A percentile compares a stretch with the other conserved stretches of the same genome.
phyloP scores from a whole-genome alignment of 2,113 vertebrate genomes.

The Vombatus ursinus region DNA sequence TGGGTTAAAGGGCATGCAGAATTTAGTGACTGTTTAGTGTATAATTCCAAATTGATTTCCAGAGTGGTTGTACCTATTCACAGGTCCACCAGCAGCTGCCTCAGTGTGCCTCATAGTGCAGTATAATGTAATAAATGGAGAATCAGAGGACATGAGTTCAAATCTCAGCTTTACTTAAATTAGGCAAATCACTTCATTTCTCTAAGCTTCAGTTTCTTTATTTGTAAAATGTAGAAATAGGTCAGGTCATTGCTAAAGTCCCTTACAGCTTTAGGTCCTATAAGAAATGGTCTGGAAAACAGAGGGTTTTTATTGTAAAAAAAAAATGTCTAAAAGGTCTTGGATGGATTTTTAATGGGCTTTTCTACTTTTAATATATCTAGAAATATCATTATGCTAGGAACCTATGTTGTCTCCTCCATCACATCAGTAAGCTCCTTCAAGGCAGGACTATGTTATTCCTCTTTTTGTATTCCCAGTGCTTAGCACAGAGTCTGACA shows the following conservation, averaged over 20 bases:
- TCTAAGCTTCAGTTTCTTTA: not conserved
- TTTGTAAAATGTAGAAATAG: not conserved
- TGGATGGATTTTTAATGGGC: not conserved
- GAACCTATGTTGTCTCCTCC: not conserved
- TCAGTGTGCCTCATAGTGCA: not conserved
- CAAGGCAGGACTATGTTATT: not conserved
- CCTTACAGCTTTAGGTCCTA: not conserved
- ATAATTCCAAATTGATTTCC: not conserved
- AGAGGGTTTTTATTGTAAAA: not conserved
- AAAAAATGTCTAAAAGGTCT: not conserved
- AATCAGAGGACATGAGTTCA: not conserved
- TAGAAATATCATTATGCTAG: not conserved
- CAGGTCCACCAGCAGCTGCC: not conserved
- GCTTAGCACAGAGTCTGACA: not conserved
- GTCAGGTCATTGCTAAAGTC: not conserved
- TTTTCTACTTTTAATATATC: not conserved
- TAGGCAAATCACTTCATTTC: not conserved
- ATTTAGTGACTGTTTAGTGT: not conserved
- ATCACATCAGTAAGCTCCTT: not conserved
- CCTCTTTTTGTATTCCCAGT: not conserved
- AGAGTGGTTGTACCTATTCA: not conserved
- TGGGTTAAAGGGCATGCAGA: not conserved
- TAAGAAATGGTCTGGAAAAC: not conserved
- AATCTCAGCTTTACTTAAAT: not conserved
- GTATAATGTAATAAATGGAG: not conserved